These are phyloP conservation scores for Spilosoma lubricipeda DNA, from an alignment of 2,888 invertebrate genomes.

Conservation along the genomic window DNA sequence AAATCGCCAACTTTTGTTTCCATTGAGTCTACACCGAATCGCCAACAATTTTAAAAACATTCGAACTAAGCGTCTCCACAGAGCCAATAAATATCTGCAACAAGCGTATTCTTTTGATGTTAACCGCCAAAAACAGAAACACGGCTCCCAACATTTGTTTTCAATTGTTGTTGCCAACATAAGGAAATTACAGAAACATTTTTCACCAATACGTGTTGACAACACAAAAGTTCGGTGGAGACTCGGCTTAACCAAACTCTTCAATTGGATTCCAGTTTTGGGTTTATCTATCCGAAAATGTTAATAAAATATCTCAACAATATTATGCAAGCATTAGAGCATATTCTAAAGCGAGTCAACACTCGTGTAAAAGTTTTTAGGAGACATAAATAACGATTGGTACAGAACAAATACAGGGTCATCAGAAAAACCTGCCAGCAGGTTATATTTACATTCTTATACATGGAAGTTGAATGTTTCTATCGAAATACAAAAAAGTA, in stretches of 20 bases:
- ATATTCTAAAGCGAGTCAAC: background rate
- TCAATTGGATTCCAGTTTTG: background rate
- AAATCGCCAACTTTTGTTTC: no score
- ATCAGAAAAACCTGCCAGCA: constrained; percentile 46
- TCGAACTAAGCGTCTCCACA: no score
- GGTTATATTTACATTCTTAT: constrained; percentile 27
- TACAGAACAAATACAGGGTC: background rate
- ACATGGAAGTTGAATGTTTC: constrained; percentile 35
- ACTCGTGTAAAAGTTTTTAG: background rate
- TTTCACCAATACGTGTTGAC: no score
- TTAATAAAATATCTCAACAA: background rate
- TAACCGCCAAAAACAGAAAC: no score
- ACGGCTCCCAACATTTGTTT: no score
- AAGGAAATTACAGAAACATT: no score
- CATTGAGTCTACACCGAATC: no score
- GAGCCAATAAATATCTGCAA: no score
- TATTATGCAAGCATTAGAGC: background rate
- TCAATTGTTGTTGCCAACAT: no score
- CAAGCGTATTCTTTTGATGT: no score
- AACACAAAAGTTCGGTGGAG: no score
- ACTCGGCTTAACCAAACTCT: background rate
- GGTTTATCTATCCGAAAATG: background rate
- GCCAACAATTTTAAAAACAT: no score
- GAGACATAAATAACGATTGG: background rate
- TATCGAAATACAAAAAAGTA: constrained; percentile 16